Conservation (phyloP, 2,888 invertebrate genomes). For the Gortyna flavago region DNA sequence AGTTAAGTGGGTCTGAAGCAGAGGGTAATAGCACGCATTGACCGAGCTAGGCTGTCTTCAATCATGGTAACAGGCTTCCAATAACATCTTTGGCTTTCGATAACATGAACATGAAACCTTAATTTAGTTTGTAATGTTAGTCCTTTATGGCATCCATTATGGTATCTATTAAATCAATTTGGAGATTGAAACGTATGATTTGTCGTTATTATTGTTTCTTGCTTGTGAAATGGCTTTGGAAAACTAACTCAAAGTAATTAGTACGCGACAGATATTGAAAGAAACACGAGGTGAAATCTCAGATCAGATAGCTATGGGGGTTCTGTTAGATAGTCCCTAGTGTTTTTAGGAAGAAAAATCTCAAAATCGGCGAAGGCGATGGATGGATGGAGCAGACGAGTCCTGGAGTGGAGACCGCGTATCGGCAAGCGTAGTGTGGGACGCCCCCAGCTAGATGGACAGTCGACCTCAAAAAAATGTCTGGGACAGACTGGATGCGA, state of each 20-base stretch:
- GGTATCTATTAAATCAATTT: constrained; percentile 26
- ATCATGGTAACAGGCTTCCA: constrained; percentile 30
- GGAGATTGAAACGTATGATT: constrained; percentile 24
- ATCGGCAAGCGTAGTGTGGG: neutral
- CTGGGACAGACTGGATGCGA: neutral
- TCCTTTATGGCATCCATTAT: constrained; percentile 23
- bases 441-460: neutral
- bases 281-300: neutral
- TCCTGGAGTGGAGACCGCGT: neutral
- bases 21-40: constrained; percentile 14
- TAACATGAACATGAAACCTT: constrained; percentile 13
- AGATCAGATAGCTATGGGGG: neutral
- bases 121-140: constrained; percentile 26
- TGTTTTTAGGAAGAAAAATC: neutral
- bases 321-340: neutral
- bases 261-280: neutral
- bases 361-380: too few species aligned
- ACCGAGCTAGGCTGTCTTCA: constrained; percentile 18
- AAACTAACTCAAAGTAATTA: constrained; percentile 4
- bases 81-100: constrained; percentile 42
- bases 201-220: constrained; percentile 14
- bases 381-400: neutral
- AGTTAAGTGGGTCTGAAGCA: constrained; percentile 33
- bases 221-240: constrained; percentile 1
- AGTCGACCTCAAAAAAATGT: neutral